Evolutionary conservation across 2,113 vertebrate species (phyloP).

Genomic region (Gila orcuttii): DNA sequence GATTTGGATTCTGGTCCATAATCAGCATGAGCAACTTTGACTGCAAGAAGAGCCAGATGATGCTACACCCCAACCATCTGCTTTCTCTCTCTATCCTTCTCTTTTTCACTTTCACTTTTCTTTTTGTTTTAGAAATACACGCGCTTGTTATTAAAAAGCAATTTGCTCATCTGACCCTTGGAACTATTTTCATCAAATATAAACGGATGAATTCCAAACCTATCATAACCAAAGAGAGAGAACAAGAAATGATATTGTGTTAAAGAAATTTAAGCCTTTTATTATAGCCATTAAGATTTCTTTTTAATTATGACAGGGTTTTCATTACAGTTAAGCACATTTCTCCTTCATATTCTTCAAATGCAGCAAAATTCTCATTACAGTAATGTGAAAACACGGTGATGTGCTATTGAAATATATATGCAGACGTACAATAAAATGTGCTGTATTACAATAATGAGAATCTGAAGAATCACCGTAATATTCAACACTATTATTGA

Average conservation of each 20-base stretch:
- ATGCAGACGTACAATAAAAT: background rate
- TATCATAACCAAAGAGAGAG: background rate
- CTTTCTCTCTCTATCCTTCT: background rate
- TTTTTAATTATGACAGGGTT: background rate
- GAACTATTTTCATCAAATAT: background rate
- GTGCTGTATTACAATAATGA: background rate
- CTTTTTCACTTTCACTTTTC: background rate
- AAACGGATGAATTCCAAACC: background rate
- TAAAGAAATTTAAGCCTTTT: background rate
- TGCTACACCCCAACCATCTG: background rate
- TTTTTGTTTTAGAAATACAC: background rate
- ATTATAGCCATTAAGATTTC: background rate
- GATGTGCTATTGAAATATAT: background rate
- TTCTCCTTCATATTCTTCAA: background rate
- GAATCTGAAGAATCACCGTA: background rate
- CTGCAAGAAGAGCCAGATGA: background rate
- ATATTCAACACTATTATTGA: too few species aligned
- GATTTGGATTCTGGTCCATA: conserved; percentile 24
- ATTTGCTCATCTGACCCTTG: background rate
- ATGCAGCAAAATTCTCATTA: background rate
- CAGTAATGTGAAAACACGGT: background rate
- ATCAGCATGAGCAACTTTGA: conserved; percentile 22
- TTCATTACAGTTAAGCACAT: background rate
- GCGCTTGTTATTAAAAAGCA: background rate
- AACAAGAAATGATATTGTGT: background rate